Percentiles rank a stretch among this genome's conserved stretches.
Evolutionary conservation across 1,140 invertebrate species (phyloP).

Genomic region (Brachionus manjavacas): DNA sequence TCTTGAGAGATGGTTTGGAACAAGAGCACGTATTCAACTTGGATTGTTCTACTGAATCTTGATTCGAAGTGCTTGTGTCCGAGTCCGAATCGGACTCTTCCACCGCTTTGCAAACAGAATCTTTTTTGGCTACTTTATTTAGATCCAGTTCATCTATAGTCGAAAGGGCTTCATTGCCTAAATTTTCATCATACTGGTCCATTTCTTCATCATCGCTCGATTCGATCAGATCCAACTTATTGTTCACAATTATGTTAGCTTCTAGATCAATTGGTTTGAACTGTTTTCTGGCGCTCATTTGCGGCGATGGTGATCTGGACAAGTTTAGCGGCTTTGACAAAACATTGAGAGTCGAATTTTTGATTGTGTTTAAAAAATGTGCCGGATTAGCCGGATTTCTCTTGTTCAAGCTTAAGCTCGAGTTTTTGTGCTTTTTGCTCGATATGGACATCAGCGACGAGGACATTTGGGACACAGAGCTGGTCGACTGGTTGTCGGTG

Average conservation of each 20-base stretch:
- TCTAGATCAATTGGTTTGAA: conserved; percentile 5
- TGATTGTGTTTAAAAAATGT: neutral
- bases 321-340: neutral
- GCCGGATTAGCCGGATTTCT: neutral
- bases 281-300: neutral
- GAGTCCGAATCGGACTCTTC: neutral
- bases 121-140: neutral
- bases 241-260: neutral
- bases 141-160: neutral
- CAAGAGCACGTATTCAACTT: neutral
- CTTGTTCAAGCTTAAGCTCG: neutral
- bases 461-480: neutral
- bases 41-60: neutral
- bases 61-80: neutral
- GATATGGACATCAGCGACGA: conserved; percentile 23
- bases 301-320: neutral
- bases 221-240: neutral
- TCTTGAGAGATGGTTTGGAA: neutral
- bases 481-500: neutral
- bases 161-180: neutral
- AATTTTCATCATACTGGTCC: neutral
- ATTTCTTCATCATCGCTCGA: neutral
- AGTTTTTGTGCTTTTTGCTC: conserved; percentile 22
- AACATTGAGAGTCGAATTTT: conserved; percentile 14
- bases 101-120: neutral